Percentiles rank a stretch among this genome's conserved stretches.
phyloP scores from a whole-genome alignment of 1,140 invertebrate genomes.

The Frieseomelitta varia region DNA sequence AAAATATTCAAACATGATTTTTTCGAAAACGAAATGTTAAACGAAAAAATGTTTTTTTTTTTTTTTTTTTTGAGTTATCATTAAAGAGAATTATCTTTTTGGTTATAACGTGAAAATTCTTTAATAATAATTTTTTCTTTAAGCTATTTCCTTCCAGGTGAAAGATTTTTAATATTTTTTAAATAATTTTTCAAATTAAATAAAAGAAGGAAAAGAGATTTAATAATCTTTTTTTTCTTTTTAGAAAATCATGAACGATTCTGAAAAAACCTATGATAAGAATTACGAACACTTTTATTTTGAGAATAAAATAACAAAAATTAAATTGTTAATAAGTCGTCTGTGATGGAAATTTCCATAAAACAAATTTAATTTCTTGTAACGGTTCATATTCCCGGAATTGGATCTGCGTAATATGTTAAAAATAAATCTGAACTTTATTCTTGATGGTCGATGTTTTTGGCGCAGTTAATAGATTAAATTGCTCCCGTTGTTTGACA shows the following conservation, averaged over 20 bases:
- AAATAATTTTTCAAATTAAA: background rate
- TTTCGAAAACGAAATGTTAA: no score
- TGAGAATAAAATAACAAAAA: background rate
- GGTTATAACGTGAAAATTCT: no score
- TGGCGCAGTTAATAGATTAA: background rate
- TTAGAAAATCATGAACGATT: background rate
- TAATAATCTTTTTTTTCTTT: no score
- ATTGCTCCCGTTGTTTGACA: conserved; percentile 4
- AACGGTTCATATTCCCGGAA: background rate
- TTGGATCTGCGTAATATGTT: conserved; percentile 30
- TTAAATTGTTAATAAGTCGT: background rate
- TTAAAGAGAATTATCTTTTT: no score
- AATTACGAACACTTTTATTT: background rate
- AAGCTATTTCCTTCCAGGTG: background rate
- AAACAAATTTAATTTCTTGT: background rate
- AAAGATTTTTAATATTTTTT: no score
- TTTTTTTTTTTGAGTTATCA: no score
- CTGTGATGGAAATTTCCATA: background rate
- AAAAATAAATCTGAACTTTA: conserved; percentile 53
- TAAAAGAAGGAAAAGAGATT: background rate
- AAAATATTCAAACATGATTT: no score
- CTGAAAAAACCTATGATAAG: background rate
- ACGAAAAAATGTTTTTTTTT: no score
- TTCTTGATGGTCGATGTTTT: conserved; percentile 29
- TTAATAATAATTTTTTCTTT: no score